Evolutionary conservation across 2,113 vertebrate species (phyloP).

Genomic region (Myrmecophaga tridactyla): DNA sequence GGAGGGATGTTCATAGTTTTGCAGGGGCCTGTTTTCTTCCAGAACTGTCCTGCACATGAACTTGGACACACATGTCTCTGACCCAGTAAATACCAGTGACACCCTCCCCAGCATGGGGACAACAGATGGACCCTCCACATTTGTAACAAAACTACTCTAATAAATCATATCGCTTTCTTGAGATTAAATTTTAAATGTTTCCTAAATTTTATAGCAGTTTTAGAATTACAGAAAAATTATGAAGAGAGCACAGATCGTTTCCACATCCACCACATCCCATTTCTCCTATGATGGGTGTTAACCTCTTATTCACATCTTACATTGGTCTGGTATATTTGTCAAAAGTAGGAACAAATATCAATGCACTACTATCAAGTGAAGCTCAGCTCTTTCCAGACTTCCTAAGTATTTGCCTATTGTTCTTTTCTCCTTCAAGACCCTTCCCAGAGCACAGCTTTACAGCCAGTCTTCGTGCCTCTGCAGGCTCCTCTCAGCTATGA

Average conservation of each 20-base stretch:
- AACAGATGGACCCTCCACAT: neutral
- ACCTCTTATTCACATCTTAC: neutral
- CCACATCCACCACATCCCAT: fast-evolving
- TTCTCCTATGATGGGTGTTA: too few relatives aligned
- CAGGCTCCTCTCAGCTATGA: neutral
- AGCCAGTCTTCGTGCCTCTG: neutral
- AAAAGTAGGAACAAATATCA: neutral
- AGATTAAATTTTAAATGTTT: neutral
- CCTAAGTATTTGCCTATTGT: neutral
- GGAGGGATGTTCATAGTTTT: neutral
- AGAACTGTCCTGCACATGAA: neutral
- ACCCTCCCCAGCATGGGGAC: neutral
- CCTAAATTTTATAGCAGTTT: neutral
- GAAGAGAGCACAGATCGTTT: neutral
- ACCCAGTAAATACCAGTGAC: neutral
- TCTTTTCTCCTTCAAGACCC: neutral
- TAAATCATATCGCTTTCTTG: neutral
- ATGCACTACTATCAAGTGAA: neutral
- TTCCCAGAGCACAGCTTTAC: neutral
- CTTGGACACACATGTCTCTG: neutral
- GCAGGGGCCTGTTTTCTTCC: neutral
- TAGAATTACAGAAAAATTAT: neutral
- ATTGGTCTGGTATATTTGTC: neutral
- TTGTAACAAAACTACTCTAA: neutral
- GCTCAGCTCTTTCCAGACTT: neutral